Evolutionary conservation across 1,140 invertebrate species (phyloP), one percentile per base, ranked within the genome.

Genomic region (Drosophila bocki): DNA sequence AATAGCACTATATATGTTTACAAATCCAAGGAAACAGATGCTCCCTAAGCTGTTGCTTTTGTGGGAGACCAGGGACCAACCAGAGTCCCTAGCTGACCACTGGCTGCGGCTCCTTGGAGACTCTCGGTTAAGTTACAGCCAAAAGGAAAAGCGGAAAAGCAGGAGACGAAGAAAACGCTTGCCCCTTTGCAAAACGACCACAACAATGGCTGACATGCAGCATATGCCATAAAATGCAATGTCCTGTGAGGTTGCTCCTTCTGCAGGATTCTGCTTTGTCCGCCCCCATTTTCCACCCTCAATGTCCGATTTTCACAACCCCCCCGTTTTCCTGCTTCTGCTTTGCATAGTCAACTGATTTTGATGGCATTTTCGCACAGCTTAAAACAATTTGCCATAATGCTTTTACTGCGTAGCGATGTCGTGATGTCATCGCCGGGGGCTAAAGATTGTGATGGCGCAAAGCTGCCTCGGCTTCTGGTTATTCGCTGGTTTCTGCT

Each of bases 351-450:
- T 84, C 85, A 87, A 87, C 84, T 87, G 84, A 87, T 88, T 87
- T 87, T 87, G 77, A 88, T 87, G 80, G 84, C 84, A 87, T 87
- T 87, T 87, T 87, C 85, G 84, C 84, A 87, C 72, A 87, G 84
- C 84, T 87, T 87, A 90, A 87, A 87, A 87, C 84, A 87, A 87
- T 88, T 87, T 87, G 84, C 84, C 85, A 87, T 87, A 87, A 87
- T 79, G 84, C 65, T 81, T 88, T 87, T 87, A 87, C 80, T 80
- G 84, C 80, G 68, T 75, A 75, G 77, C 80, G 60, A 78, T 54
- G 65, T 84, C 69, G 48, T 81, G 84, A 84, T 84, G 85, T 78
- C 80, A 82, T 60, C 58, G 54, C 61, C 57, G 29, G 44, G 59
- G 77, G 70, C 48, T 17, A 51, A 62, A 70, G 56, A 70, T 70